Evolutionary conservation across 2,113 vertebrate genomes (phyloP).

Genomic region (Sakesphorus luctuosus): DNA sequence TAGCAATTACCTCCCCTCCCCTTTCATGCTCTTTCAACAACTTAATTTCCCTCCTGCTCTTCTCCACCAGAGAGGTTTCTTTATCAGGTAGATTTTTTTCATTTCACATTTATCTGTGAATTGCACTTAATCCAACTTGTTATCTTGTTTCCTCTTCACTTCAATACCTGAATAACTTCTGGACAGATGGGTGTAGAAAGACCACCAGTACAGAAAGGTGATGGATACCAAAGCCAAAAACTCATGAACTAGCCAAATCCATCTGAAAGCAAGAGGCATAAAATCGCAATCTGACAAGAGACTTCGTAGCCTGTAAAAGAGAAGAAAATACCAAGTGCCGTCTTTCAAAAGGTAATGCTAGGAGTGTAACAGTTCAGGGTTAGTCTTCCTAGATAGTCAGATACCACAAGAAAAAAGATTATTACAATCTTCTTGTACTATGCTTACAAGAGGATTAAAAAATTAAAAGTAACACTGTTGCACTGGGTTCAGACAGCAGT

Average conservation of each 20-base stretch:
- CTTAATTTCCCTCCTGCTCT: neutral
- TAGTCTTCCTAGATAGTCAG: neutral
- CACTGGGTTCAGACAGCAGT: neutral
- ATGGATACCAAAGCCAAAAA: neutral
- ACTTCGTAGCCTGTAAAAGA: neutral
- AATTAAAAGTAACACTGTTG: neutral
- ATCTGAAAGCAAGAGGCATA: neutral
- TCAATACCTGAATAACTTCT: neutral
- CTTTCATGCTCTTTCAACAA: neutral
- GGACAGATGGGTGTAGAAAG: neutral
- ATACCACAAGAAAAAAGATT: neutral
- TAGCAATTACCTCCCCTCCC: neutral
- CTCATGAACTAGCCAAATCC: neutral
- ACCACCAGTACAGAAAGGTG: neutral
- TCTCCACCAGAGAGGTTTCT: neutral
- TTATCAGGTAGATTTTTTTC: neutral
- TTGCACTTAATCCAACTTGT: neutral
- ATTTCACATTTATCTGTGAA: neutral
- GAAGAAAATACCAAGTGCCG: conserved; percentile 17
- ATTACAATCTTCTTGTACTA: neutral
- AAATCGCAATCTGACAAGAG: neutral
- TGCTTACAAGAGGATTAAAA: neutral
- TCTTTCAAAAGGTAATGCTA: neutral
- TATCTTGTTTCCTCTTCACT: neutral
- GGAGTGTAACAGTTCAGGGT: neutral